These are phyloP conservation scores for Eumeta japonica DNA, from an alignment of 1,140 invertebrate genomes.

Conservation along the genomic window DNA sequence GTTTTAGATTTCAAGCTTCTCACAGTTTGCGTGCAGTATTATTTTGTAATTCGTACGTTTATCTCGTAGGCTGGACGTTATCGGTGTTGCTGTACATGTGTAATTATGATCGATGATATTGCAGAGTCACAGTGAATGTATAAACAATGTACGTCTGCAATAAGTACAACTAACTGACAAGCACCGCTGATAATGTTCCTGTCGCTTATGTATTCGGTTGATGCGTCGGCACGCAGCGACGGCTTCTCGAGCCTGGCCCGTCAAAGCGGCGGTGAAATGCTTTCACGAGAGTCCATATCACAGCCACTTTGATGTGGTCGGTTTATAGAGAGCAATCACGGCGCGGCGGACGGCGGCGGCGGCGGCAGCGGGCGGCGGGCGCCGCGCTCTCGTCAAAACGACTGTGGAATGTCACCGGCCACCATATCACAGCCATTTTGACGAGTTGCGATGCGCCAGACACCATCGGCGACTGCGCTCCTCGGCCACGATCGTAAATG, in stretches of 20 bases:
- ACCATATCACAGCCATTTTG: slow-evolving; percentile 55
- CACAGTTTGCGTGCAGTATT: too few relatives aligned
- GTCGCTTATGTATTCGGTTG: too few relatives aligned
- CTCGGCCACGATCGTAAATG: slow-evolving; percentile 4
- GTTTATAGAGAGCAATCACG: slow-evolving; percentile 35
- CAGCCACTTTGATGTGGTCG: slow-evolving; percentile 57
- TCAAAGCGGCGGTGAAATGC: slow-evolving; percentile 55
- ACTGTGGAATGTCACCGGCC: slow-evolving; percentile 31
- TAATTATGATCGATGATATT: too few relatives aligned
- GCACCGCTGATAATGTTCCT: not conserved
- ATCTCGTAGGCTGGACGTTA: too few relatives aligned
- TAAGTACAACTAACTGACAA: not conserved
- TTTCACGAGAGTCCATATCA: slow-evolving; percentile 41
- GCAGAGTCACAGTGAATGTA: too few relatives aligned
- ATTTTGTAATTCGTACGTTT: too few relatives aligned
- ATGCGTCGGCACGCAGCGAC: slow-evolving; percentile 5
- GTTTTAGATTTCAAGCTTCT: too few relatives aligned
- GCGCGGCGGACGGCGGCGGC: slow-evolving; percentile 7
- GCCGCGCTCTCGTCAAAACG: slow-evolving; percentile 50
- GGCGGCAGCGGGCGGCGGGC: slow-evolving; percentile 11
- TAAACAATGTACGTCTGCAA: too few relatives aligned
- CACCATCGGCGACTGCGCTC: not conserved
- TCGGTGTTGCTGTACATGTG: too few relatives aligned
- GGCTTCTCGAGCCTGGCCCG: slow-evolving; percentile 39
- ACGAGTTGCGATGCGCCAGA: slow-evolving; percentile 44